A percentile compares a stretch with the other conserved stretches of the same genome.
These are phyloP conservation scores for Aromia moschata DNA, from an alignment of 2,888 invertebrate species.

Conservation along the genomic window DNA sequence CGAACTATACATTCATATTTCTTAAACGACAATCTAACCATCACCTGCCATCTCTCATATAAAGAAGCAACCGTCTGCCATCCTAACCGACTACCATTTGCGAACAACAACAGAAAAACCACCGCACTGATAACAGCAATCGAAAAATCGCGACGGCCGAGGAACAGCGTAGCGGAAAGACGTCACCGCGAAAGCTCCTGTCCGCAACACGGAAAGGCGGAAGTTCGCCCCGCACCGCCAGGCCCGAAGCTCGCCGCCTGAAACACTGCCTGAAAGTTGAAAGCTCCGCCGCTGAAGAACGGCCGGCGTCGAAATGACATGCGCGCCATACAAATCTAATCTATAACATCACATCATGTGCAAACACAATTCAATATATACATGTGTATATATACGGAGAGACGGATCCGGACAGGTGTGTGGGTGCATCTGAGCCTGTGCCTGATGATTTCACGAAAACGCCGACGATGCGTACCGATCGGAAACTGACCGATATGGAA, in stretches of 20 bases:
- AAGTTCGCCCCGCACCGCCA: constrained; percentile 45
- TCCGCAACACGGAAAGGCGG: constrained; percentile 22
- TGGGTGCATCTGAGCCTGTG: constrained; percentile 27
- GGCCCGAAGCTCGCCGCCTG: constrained; percentile 58
- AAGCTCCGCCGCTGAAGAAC: constrained; percentile 50
- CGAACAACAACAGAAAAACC: constrained; percentile 1
- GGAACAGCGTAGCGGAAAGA: neutral
- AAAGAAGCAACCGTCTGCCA: neutral
- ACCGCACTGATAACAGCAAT: constrained; percentile 16
- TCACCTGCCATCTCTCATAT: neutral
- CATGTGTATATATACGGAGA: too few species aligned
- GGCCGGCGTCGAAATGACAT: constrained; percentile 55
- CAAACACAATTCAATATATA: constrained; percentile 50
- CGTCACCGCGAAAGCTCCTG: constrained; percentile 11
- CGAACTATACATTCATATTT: too few species aligned
- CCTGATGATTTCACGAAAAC: neutral
- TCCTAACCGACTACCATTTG: neutral
- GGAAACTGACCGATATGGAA: too few species aligned
- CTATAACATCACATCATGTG: constrained; percentile 60
- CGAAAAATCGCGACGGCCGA: constrained; percentile 19
- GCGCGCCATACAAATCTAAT: constrained; percentile 61
- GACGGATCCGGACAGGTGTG: constrained; percentile 43
- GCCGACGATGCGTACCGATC: too few species aligned
- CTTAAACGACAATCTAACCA: neutral
- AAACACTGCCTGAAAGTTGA: constrained; percentile 42